Base-by-base conservation (phyloP, 2,113 vertebrate genomes). In the Corythoichthys haematopterus region DNA sequence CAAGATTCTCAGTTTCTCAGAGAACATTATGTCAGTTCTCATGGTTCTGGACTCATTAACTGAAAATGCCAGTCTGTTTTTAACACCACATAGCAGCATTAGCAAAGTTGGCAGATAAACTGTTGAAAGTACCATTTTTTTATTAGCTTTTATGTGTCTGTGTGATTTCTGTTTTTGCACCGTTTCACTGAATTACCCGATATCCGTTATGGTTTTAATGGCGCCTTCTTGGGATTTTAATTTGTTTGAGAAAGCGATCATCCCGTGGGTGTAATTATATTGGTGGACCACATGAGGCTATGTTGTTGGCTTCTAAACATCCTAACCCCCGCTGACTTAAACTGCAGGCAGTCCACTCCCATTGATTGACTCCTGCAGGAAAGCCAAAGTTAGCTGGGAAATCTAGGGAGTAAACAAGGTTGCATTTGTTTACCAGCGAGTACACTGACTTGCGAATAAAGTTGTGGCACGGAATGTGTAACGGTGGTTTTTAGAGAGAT, bases 251-350 rank as follows among this genome's bases (percentile, higher is more conserved):
- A 84, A 86, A 82, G 85, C 85, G 71, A 81, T 87, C 81, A 87
- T 75, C 75, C 70, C 66, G 80, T 76, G 75, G 67, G 76, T 86
- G 77, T 92, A 90, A 91, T 91, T 91, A 84, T 85, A 89, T 79
- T 62, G 66, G 66, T 67, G 69, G 65, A 76, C 80, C 83, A 87
- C 86, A 85, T 70, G 78, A 84, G 79, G 74, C 76, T 82, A 65
- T 38, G 43, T 58, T 83, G 79, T 74, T 85, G 76, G 78, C 75
- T 86, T 65, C 77, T 88, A 90, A 90, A 89, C 73, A 73, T 76
- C 56, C 61, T 79, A 82, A 72, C 80, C 77, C 80, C 66, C 3
- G 71, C 70, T 70, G 69, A 74, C 64, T 72, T 47, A 13, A 48
- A 33, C 72, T 82, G 70, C 63, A 64, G 69, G 69, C 52, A 66